Percentiles rank a stretch among this genome's conserved stretches.
These are phyloP conservation scores for Idaea dimidiata DNA, from an alignment of 2,888 invertebrate species.

Conservation along the genomic window DNA sequence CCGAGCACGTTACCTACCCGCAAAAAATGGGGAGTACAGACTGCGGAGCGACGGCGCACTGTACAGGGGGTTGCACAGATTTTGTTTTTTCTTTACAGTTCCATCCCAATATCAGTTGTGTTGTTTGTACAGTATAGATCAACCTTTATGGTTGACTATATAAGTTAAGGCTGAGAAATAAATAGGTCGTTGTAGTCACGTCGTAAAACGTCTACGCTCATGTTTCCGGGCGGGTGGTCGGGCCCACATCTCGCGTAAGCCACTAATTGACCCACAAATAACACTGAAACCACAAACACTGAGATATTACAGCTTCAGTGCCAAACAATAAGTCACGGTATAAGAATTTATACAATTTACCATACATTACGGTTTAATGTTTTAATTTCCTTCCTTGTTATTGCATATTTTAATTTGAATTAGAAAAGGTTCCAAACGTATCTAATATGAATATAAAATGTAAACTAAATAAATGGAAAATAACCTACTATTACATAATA, in stretches of 20 bases:
- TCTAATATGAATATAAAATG: background rate
- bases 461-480: background rate
- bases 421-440: background rate
- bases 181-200: conserved; percentile 22
- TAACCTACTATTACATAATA: background rate
- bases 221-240: conserved; percentile 42
- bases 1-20: conserved; percentile 71
- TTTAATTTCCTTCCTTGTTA: conserved; percentile 45
- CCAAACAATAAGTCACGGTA: conserved; percentile 49
- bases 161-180: conserved; percentile 18
- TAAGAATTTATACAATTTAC: conserved; percentile 29
- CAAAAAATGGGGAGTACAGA: conserved; percentile 57
- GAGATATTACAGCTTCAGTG: conserved; percentile 45
- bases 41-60: conserved; percentile 29
- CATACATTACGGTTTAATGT: conserved; percentile 30
- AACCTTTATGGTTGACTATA: conserved; percentile 13
- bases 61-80: conserved; percentile 51
- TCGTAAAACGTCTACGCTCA: conserved; percentile 15
- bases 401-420: background rate
- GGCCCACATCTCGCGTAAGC: conserved; percentile 35
- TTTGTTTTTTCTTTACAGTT: conserved; percentile 67
- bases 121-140: conserved; percentile 13
- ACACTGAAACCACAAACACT: conserved; percentile 49
- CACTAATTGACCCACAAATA: conserved; percentile 57
- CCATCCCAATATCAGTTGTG: conserved; percentile 48